Evolutionary conservation across 1,140 invertebrate species (phyloP), one percentile per base, ranked within the genome.

Genomic region (Zaprionus camerounensis): DNA sequence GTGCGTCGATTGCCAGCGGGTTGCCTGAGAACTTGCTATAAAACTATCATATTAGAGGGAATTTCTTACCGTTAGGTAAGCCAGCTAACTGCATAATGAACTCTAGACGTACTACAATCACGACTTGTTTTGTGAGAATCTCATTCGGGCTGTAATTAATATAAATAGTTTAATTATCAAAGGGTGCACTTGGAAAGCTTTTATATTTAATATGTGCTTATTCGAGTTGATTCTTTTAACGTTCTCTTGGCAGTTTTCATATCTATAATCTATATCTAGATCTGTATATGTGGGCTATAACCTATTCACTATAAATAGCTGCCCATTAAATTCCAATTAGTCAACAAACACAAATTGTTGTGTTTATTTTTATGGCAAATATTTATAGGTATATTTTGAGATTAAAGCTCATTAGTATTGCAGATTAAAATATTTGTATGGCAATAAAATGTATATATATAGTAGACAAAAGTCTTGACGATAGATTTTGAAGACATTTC

Each of bases 21-120:
- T 78, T 77, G 69, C 41, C 34, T 46, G 31, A 76, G 80, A 78
- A 83, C 80, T 88, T 83, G 83, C 83, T 71, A 55, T 53, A 73
- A 36, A 69, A 46, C 58, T 26, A 44, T 20, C 61, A 44, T 46
- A 53, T n/a, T 5, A 20, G 11, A 28, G 13, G 46, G 38, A 58
- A 46, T 17, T 51, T 51, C 31, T 51, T 11, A 22, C n/a, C 6
- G n/a, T 51, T 22, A 24, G 9, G 5, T 22, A 17, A 46, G 1
- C 36, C 13, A 17, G n/a, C 41, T 64, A 66, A 38, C 31, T 38
- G 70, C 24, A 72, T 38, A 34, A 65, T 36, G 17, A 26, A 34
- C 69, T 17, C 31, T 3, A 0, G 9, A 0, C 31, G n/a, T 41
- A 41, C n/a, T 46, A 17, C 17, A 46, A 46, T 46, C 7, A 46